These are phyloP conservation scores for Esox niger DNA, from an alignment of 2,113 vertebrate species.

Conservation along the genomic window DNA sequence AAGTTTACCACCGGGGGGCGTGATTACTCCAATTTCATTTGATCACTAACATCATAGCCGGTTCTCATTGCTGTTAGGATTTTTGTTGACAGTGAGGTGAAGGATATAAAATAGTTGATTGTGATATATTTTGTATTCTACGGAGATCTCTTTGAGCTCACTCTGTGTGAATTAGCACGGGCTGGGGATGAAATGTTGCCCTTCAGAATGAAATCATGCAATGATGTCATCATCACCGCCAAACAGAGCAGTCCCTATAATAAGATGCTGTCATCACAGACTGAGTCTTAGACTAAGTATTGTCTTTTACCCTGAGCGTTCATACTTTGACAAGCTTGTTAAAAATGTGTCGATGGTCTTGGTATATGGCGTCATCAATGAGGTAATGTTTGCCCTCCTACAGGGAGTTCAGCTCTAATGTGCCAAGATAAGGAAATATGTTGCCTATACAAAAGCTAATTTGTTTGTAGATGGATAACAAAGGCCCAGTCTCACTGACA, in stretches of 20 bases:
- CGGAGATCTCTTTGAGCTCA: no score
- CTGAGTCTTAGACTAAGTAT: not conserved
- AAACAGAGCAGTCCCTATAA: not conserved
- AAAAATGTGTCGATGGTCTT: not conserved
- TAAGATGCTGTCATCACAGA: not conserved
- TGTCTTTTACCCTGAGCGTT: not conserved
- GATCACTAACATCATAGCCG: no score
- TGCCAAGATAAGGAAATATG: no score
- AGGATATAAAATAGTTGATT: not conserved
- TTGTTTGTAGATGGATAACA: no score
- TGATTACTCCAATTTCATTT: no score
- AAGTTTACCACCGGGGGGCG: no score
- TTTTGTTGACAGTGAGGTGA: not conserved
- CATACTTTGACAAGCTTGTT: not conserved
- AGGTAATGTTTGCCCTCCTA: slow-evolving; percentile 2
- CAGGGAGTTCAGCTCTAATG: not conserved
- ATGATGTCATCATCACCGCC: slow-evolving; percentile 13
- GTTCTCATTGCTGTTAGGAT: no score
- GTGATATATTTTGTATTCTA: not conserved
- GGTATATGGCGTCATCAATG: not conserved
- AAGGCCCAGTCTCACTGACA: no score
- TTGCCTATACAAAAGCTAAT: no score
- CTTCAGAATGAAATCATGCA: slow-evolving; percentile 6
- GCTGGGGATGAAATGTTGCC: slow-evolving; percentile 5
- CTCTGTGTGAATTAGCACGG: slow-evolving; percentile 8